Base-by-base conservation (phyloP, 2,113 vertebrate species). In the Gambusia affinis region DNA sequence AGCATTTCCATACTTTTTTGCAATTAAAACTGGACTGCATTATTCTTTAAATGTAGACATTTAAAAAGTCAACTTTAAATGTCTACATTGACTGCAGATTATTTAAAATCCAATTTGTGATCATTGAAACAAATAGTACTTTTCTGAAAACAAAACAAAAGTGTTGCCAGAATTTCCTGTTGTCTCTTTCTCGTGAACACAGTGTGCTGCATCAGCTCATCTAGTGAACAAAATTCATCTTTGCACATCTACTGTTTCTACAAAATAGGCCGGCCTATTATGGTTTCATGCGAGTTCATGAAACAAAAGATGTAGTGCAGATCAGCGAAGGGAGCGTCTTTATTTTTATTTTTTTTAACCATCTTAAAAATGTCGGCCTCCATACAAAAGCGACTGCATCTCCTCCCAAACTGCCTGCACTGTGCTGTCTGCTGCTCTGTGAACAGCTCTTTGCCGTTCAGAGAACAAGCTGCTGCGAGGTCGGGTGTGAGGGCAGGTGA, bases 401-500 rank as follows among this genome's bases (percentile, higher is more conserved):
- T 78, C 72, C 74, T 44, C 39, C 29, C 64, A 75, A 14, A 22
- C 15, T 11, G 51, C 6, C 15, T 67, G 65, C 22, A 15, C 61
- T 0, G 79, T 51, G 75, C 73, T 67, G 64, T 72, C 65, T 80
- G 62, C 73, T 72, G 19, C 15, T 72, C 73, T 81, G 67, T 44
- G 70, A 78, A 35, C 80, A 62, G 75, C 73, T 77, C 75, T 74
- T 78, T 69, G 66, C n/a, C 81, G 78, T 62, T 83, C 33, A 67
- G 29, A 84, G 72, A 86, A 35, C 27, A 0, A 30, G 66, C 81
- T 80, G 80, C 78, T 77, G 76, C 22, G 61, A 74, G 90, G 87
- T 85, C 69, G 82, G 80, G 66, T 29, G 68, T 19, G 64, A 84
- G 85, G 80, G 91, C 94, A 78, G 85, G 88, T 87, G 91, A 92